Conservation (phyloP, 2,797 vertebrate species). For the Ctenopoma kingsleyae region DNA sequence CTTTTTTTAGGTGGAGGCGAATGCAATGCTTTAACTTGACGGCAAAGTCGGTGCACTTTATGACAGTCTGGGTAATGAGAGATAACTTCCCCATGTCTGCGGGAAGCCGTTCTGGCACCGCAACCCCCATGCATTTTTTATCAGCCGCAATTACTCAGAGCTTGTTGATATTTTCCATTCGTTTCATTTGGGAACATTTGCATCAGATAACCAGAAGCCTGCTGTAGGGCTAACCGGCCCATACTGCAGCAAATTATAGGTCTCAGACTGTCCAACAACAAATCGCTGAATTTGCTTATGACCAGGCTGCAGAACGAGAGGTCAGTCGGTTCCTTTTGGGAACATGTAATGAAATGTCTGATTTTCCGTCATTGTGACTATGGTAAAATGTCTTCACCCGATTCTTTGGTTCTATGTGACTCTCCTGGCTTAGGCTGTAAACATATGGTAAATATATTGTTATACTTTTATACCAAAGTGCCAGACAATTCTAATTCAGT, state of each 20-base stretch:
- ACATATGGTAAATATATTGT: too few relatives aligned
- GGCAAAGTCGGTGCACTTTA: slow-evolving; percentile 70
- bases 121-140: slow-evolving; percentile 79
- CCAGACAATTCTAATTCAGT: too few relatives aligned
- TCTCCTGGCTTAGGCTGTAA: background rate
- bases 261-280: slow-evolving; percentile 64
- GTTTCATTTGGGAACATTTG: slow-evolving; percentile 80
- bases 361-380: background rate
- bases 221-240: slow-evolving; percentile 74
- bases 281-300: slow-evolving; percentile 61
- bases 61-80: slow-evolving; percentile 80
- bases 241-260: slow-evolving; percentile 66
- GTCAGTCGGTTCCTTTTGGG: slow-evolving; percentile 55
- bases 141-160: slow-evolving; percentile 79
- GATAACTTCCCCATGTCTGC: slow-evolving; percentile 74
- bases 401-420: too few relatives aligned
- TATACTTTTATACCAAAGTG: too few relatives aligned
- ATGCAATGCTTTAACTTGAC: slow-evolving; percentile 62
- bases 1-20: slow-evolving; percentile 74
- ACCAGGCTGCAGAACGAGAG: slow-evolving; percentile 39
- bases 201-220: slow-evolving; percentile 79
- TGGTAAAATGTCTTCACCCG: background rate
- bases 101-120: slow-evolving; percentile 51
- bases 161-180: slow-evolving; percentile 81
- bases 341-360: slow-evolving; percentile 5